phyloP scores from a whole-genome alignment of 23 tunicate species.

The Styela clava region DNA sequence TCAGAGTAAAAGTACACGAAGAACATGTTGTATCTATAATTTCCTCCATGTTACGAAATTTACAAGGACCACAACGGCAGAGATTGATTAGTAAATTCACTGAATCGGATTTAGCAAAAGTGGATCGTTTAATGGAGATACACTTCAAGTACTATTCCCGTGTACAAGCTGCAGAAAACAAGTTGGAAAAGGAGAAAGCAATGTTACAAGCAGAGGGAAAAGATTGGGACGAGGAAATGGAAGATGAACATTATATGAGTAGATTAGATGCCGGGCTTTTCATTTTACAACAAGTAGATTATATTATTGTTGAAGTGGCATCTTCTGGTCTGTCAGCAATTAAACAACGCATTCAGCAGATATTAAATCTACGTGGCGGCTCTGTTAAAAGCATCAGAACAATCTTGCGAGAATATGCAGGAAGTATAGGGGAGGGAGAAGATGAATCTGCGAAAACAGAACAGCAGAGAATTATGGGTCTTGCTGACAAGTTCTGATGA shows the following conservation, averaged over 20 bases:
- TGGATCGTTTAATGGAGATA: slow-evolving; percentile 86
- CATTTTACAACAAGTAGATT: slow-evolving; percentile 87
- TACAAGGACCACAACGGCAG: slow-evolving; percentile 70
- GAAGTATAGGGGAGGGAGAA: slow-evolving; percentile 59
- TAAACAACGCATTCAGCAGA: slow-evolving; percentile 65
- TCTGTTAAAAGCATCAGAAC: slow-evolving; percentile 67
- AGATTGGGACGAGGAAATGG: slow-evolving; percentile 63
- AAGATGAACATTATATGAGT: slow-evolving; percentile 72
- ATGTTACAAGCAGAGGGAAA: slow-evolving; percentile 44
- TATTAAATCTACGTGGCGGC: slow-evolving; percentile 60
- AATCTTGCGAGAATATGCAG: slow-evolving; percentile 64
- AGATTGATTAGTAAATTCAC: slow-evolving; percentile 73
- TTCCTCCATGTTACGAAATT: slow-evolving; percentile 80
- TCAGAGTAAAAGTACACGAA: slow-evolving; percentile 74
- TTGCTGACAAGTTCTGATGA: slow-evolving; percentile 79
- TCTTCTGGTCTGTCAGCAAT: slow-evolving; percentile 57
- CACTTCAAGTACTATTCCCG: slow-evolving; percentile 81
- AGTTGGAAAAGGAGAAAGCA: slow-evolving; percentile 60
- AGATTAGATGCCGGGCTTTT: slow-evolving; percentile 85
- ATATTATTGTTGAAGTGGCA: slow-evolving; percentile 88
- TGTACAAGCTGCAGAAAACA: slow-evolving; percentile 66
- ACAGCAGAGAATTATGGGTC: slow-evolving; percentile 59
- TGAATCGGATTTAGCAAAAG: slow-evolving; percentile 83
- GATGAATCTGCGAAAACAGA: slow-evolving; percentile 32
- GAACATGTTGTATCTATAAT: slow-evolving; percentile 84